These are phyloP conservation scores for Stenopsyche tienmushanensis DNA, from an alignment of 1,140 invertebrate genomes.

Conservation along the genomic window DNA sequence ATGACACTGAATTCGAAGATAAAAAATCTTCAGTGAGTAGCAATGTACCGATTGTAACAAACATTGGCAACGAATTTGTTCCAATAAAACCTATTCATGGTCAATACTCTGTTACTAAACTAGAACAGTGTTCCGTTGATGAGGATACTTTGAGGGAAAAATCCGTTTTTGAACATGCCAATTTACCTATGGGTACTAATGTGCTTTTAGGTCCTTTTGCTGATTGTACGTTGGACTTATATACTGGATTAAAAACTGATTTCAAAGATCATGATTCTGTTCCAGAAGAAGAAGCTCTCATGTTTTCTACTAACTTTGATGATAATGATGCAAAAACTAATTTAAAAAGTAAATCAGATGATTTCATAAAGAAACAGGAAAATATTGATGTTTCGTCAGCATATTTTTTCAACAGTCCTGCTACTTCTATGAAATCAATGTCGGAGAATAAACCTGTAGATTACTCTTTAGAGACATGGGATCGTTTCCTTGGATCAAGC, in stretches of 20 bases:
- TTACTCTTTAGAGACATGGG: slow-evolving; percentile 51
- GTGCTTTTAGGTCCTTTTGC: slow-evolving; percentile 60
- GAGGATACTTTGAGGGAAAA: slow-evolving; percentile 44
- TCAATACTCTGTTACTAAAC: slow-evolving; percentile 44
- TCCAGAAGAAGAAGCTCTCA: slow-evolving; percentile 51
- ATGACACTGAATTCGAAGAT: background rate
- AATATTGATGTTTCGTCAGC: background rate
- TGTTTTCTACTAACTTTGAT: slow-evolving; percentile 57
- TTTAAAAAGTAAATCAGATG: background rate
- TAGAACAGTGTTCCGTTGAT: slow-evolving; percentile 47
- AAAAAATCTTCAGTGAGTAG: background rate
- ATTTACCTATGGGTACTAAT: too few relatives aligned
- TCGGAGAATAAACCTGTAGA: slow-evolving; percentile 14
- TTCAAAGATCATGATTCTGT: slow-evolving; percentile 37
- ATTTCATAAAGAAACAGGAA: background rate
- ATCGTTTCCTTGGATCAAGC: slow-evolving; percentile 47
- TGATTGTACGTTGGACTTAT: slow-evolving; percentile 56
- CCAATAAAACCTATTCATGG: slow-evolving; percentile 40
- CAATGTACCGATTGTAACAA: background rate
- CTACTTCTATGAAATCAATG: background rate
- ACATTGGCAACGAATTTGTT: slow-evolving; percentile 1
- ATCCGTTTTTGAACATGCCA: too few relatives aligned
- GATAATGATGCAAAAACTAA: slow-evolving; percentile 38
- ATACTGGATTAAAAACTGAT: slow-evolving; percentile 48
- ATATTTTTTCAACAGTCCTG: slow-evolving; percentile 19